These are phyloP conservation scores for Nothoprocta pentlandii DNA, from an alignment of 2,113 vertebrate genomes.

Conservation along the genomic window DNA sequence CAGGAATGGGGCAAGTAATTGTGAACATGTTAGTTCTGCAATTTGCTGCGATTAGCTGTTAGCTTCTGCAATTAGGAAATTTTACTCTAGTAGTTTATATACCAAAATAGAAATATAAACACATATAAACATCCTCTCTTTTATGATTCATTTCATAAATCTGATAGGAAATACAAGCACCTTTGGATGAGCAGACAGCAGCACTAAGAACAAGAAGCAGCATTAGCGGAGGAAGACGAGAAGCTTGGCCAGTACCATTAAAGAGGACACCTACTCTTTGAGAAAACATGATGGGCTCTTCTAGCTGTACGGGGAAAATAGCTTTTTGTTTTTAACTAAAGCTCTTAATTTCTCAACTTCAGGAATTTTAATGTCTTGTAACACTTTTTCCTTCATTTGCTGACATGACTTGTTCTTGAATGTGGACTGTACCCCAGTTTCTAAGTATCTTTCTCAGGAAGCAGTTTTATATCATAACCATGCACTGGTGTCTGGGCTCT, in stretches of 20 bases:
- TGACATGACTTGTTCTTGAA: not conserved
- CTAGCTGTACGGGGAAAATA: not conserved
- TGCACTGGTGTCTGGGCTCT: not conserved
- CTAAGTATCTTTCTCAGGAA: not conserved
- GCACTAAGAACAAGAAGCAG: not conserved
- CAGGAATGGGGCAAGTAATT: not conserved
- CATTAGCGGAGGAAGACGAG: not conserved
- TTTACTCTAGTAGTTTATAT: not conserved
- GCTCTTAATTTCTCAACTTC: not conserved
- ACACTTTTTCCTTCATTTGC: not conserved
- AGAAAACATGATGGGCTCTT: not conserved
- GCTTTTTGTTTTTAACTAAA: not conserved
- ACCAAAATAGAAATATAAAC: not conserved
- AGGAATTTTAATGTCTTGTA: not conserved
- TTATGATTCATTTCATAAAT: not conserved
- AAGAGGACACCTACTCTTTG: not conserved
- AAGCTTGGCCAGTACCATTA: not conserved
- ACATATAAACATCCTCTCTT: not conserved
- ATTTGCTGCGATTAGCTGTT: too few relatives aligned
- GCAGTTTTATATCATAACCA: not conserved
- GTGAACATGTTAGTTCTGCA: not conserved
- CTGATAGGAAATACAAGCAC: not conserved
- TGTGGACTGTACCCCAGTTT: fast-evolving
- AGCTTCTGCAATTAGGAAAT: not conserved
- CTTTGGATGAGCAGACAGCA: not conserved